Evolutionary conservation across 2,797 vertebrate species (phyloP).

Genomic region (Falco concolor): DNA sequence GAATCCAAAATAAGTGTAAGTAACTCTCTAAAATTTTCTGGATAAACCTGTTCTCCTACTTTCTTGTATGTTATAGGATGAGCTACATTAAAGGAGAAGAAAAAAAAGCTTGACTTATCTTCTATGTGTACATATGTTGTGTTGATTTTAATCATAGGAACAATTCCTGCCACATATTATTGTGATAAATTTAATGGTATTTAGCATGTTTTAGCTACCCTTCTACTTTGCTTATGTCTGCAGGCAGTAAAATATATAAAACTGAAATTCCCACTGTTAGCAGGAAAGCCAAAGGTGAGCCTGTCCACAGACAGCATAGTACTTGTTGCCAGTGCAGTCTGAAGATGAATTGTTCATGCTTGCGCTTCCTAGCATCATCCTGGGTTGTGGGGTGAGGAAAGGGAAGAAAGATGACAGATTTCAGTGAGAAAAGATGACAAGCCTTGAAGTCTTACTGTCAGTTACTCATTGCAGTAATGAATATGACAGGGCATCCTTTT

Average conservation of each 20-base stretch:
- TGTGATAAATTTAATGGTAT: not conserved
- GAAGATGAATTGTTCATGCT: not conserved
- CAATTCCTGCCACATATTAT: not conserved
- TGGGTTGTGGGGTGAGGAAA: not conserved
- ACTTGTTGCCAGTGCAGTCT: not conserved
- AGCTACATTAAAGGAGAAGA: not conserved
- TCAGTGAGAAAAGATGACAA: not conserved
- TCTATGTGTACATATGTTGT: not conserved
- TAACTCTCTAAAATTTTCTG: not conserved
- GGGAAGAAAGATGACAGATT: not conserved
- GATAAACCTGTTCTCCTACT: not conserved
- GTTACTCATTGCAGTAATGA: not conserved
- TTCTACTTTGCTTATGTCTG: not conserved
- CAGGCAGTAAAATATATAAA: not conserved
- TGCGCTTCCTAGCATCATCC: not conserved
- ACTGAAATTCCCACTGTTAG: not conserved
- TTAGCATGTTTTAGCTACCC: not conserved
- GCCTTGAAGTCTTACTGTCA: not conserved
- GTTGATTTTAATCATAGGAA: not conserved
- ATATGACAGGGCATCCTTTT: not conserved
- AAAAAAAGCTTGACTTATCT: not conserved
- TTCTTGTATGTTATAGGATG: not conserved
- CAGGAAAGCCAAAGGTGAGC: not conserved
- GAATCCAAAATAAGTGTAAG: not conserved
- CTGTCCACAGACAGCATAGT: not conserved